Base-by-base conservation (phyloP, 2,888 invertebrate genomes). In the Trachelus stipa region DNA sequence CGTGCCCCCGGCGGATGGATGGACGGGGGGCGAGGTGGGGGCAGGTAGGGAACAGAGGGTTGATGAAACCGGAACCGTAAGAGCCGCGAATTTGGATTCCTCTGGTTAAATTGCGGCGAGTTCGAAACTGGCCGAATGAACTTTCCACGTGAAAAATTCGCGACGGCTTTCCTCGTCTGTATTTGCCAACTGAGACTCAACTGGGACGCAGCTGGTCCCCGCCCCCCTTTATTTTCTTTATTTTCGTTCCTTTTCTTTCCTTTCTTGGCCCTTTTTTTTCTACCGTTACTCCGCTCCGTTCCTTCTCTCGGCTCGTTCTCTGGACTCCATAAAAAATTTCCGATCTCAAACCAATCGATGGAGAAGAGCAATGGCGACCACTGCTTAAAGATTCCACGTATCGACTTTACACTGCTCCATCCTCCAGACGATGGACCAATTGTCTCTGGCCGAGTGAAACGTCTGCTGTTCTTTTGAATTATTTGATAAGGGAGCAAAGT, bases 1-100 rank as follows among this genome's bases (percentile, higher is more conserved):
- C 75, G 31, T 78, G 75, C 75, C 69, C 35, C 68, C 34, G 71
- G 34, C 23, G 56, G 68, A 73, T 30, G 31, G 33, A 15, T 9
- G 37, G 35, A 35, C 23, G 31, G 35, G 31, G 15, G 4, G 4
- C 1, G 6, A 1, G 23, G 37, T 2, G 34, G 75, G n/a, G 31
- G 12, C 75, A 68, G 68, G 9, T 30, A 35, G 33, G 35, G 33
- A 77, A 30, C 77, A 73, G 68, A 77, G 74, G 77, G 68, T 74
- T 34, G 74, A 56, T 74, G 68, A 74, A 75, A 75, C 74, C 73
- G 74, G 73, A 76, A 76, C 2, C 23, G 30, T 76, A 35, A 12
- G 4, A 71, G 34, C 76, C 76, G 56, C 71, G 71, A 71, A 34
- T 71, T 33, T n/a, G 40, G 73, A 73, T 76, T 73, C 35, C 30